These are phyloP conservation scores for Actinemys pallida DNA, from an alignment of 2,113 vertebrate genomes.

Conservation along the genomic window DNA sequence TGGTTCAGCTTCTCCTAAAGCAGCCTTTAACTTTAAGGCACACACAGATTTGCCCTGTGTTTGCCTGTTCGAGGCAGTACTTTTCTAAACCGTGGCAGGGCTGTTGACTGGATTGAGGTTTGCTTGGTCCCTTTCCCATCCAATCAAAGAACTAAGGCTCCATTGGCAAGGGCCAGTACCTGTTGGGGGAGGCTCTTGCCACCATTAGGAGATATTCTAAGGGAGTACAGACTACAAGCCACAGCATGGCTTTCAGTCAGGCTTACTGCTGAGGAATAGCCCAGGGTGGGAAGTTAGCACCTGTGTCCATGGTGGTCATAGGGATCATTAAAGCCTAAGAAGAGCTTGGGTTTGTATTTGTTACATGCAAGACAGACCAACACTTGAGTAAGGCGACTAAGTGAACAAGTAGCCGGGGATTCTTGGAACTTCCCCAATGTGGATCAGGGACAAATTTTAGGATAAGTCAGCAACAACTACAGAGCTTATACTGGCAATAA, in stretches of 20 bases:
- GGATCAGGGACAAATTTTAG: neutral
- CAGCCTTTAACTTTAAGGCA: neutral
- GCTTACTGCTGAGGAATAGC: neutral
- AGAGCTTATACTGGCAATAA: constrained; percentile 66
- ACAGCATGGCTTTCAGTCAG: neutral
- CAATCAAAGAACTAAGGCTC: too few species aligned
- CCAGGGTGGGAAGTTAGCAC: neutral
- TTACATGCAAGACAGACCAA: constrained; percentile 39
- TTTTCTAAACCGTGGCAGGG: neutral
- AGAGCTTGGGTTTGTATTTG: neutral
- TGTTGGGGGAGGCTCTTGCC: fast-evolving
- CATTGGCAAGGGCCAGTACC: neutral
- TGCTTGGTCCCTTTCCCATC: too few species aligned
- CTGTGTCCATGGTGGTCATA: neutral
- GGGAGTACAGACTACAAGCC: neutral
- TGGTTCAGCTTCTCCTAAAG: neutral
- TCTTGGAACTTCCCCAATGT: neutral
- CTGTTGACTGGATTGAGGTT: neutral
- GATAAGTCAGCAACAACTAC: constrained; percentile 30
- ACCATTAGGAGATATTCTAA: too few species aligned
- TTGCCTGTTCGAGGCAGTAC: too few species aligned
- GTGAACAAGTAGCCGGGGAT: neutral
- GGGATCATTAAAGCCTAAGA: neutral
- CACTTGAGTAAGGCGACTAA: constrained; percentile 48
- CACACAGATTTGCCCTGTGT: too few species aligned